Evolutionary conservation across 2,888 invertebrate species (phyloP), one percentile per base, ranked within the genome.

Genomic region (Philaethria dido): DNA sequence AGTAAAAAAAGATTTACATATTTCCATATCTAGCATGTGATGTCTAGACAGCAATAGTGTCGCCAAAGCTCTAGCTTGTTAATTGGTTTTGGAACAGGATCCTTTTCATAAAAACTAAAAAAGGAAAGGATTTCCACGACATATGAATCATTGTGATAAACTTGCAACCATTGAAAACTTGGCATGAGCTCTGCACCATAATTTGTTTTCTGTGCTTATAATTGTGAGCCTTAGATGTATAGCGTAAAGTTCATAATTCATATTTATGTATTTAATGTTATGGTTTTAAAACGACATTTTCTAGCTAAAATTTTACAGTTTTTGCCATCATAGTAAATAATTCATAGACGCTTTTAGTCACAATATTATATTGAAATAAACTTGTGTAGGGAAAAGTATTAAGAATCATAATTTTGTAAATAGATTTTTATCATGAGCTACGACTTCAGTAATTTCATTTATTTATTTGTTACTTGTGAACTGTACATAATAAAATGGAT

Each of bases 111-210:
- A 67, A 70, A 73, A 74, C 67, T 50, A 47, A 71, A 72, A 73
- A 70, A 62, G 52, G 63, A 66, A 68, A 67, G 70, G 69, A 72
- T 72, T 74, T 73, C 70, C 71, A 69, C 71, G 69, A 69, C 69
- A 68, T 71, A 69, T 75, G 73, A 74, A 75, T 74, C 75, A 74
- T 74, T 70, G 66, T 72, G 66, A 72, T 73, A 74, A 73, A 75
- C 74, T 75, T 74, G 72, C 74, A 72, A 69, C 68, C 68, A 69
- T 72, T 67, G 70, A 69, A 69, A 72, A 74, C 64, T 75, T 75
- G 74, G 74, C 75, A 75, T 68, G 57, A 64, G n/a, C 63, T 60
- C 57, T 69, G 69, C 55, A 60, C n/a, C 9, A 22, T 57, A 42
- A n/a, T 57, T 42, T 39, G 39, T 39, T 52, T 29, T 52, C 16